phyloP scores from a whole-genome alignment of 1,140 invertebrate genomes.

The Drosophila ironensis region DNA sequence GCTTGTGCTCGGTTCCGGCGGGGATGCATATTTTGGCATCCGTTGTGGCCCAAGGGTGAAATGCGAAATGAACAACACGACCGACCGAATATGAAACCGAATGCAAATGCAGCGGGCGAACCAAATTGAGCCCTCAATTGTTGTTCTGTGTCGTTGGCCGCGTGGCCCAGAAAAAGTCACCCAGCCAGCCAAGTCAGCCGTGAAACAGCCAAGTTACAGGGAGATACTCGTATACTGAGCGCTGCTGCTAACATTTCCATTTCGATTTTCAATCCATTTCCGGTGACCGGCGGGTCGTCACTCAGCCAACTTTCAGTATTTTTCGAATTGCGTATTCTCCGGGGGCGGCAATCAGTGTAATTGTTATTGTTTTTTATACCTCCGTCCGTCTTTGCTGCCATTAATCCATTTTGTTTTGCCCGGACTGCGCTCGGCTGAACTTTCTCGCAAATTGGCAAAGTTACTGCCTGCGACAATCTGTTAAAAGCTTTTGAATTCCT shows the following conservation, averaged over 20 bases:
- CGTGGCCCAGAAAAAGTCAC: conserved; percentile 36
- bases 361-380: conserved; percentile 61
- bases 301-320: conserved; percentile 48
- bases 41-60: conserved; percentile 5
- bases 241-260: neutral
- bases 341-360: conserved; percentile 71
- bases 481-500: conserved; percentile 52
- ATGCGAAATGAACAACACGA: conserved; percentile 16
- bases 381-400: conserved; percentile 2
- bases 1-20: conserved; percentile 49
- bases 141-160: too few relatives aligned
- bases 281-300: conserved; percentile 34
- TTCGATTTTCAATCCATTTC: conserved; percentile 24
- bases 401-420: conserved; percentile 38
- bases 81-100: conserved; percentile 43
- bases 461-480: conserved; percentile 50
- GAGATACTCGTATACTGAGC: too few relatives aligned
- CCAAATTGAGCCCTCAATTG: conserved; percentile 71
- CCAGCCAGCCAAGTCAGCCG: conserved; percentile 27
- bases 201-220: conserved; percentile 27
- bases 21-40: conserved; percentile 38
- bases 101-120: conserved; percentile 45
- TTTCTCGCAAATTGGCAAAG: conserved; percentile 62
- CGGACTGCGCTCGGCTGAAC: conserved; percentile 14
- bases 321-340: conserved; percentile 51